phyloP scores from a whole-genome alignment of 2,113 vertebrate species.

The Carassius carassius region DNA sequence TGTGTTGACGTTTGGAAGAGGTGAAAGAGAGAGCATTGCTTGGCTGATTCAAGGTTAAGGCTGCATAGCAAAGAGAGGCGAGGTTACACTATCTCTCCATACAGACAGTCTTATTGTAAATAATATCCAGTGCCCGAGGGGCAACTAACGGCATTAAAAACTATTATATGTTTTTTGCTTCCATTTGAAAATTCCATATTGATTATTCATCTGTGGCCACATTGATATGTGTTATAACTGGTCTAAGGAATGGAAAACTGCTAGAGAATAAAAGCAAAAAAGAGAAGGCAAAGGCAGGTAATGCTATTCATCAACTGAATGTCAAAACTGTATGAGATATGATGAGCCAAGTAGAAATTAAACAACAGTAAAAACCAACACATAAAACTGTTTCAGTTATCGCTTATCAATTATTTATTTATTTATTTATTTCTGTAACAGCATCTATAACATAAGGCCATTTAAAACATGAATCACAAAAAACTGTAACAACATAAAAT shows the following conservation, averaged over 20 bases:
- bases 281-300: neutral
- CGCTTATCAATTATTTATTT: neutral
- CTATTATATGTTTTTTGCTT: constrained; percentile 43
- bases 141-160: constrained; percentile 38
- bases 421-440: too few relatives aligned
- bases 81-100: constrained; percentile 59
- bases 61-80: constrained; percentile 37
- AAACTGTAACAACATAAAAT: neutral
- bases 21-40: neutral
- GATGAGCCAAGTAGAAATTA: neutral
- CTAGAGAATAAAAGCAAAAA: neutral
- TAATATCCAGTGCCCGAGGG: constrained; percentile 52
- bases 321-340: neutral
- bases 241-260: constrained; percentile 39
- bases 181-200: constrained; percentile 55
- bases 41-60: constrained; percentile 50
- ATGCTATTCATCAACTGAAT: neutral
- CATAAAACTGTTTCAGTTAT: neutral
- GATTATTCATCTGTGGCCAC: constrained; percentile 56
- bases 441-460: neutral
- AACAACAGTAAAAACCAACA: neutral
- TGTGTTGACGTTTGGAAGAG: neutral
- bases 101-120: constrained; percentile 53
- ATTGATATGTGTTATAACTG: constrained; percentile 61
- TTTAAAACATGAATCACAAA: neutral